phyloP scores from a whole-genome alignment of 2,797 vertebrate species.

The Euphonia xanthogaster region DNA sequence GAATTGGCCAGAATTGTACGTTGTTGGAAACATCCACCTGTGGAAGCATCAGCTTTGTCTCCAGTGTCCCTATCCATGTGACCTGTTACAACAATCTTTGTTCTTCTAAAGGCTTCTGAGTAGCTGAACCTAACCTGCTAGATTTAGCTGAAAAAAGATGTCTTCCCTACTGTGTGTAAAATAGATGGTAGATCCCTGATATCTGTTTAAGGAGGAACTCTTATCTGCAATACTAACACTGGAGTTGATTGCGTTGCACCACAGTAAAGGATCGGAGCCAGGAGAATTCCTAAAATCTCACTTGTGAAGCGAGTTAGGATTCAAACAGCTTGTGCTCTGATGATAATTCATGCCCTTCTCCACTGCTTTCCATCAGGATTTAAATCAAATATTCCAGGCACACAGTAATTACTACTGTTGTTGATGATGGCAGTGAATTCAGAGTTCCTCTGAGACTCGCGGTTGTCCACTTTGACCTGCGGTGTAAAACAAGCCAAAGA shows the following conservation, averaged over 20 bases:
- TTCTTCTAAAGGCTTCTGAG: not conserved
- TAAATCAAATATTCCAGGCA: not conserved
- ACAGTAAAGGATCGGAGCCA: not conserved
- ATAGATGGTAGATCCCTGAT: not conserved
- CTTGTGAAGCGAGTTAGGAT: not conserved
- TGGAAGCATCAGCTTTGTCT: not conserved
- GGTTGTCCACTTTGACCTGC: not conserved
- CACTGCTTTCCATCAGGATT: not conserved
- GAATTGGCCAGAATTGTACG: not conserved
- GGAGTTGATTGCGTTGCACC: not conserved
- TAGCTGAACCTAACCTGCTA: not conserved
- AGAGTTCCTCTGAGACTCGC: not conserved
- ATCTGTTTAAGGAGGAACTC: not conserved
- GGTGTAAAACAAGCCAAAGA: not conserved
- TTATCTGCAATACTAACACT: accelerated
- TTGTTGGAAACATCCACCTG: not conserved
- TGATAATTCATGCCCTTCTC: not conserved
- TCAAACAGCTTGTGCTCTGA: not conserved
- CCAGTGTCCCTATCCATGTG: not conserved
- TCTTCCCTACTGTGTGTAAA: not conserved
- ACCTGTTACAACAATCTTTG: not conserved
- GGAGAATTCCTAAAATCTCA: not conserved
- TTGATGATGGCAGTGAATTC: not conserved
- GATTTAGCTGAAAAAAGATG: not conserved
- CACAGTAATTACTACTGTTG: not conserved